These are phyloP conservation scores for Ecdyonurus torrentis DNA, from an alignment of 2,888 invertebrate species.

Conservation along the genomic window DNA sequence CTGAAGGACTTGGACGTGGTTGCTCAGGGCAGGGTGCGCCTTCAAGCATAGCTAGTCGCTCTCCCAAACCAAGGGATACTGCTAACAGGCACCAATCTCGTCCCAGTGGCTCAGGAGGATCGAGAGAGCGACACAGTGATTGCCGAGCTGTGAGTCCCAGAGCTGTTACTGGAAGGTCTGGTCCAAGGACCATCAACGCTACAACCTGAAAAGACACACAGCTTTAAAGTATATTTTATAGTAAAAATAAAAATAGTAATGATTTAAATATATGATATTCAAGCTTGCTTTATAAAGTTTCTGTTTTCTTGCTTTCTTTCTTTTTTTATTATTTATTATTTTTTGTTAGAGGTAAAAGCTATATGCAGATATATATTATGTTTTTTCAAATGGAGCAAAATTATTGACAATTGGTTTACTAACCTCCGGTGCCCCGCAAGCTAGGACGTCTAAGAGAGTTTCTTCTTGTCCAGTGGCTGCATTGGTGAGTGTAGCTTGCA, in stretches of 20 bases:
- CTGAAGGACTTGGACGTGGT: slow-evolving; percentile 17
- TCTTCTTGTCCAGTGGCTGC: slow-evolving; percentile 33
- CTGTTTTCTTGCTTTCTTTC: no score
- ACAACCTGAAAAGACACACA: slow-evolving; percentile 14
- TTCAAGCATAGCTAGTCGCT: slow-evolving; percentile 27
- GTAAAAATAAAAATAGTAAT: no score
- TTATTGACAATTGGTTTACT: no score
- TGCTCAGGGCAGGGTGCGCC: slow-evolving; percentile 8
- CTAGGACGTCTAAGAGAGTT: slow-evolving; percentile 36
- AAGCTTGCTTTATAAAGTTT: no score
- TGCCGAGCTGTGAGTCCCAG: slow-evolving; percentile 40
- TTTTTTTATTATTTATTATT: not conserved
- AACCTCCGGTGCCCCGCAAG: slow-evolving; percentile 36
- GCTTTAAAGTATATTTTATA: no score
- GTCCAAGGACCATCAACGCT: slow-evolving; percentile 26
- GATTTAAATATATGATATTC: no score
- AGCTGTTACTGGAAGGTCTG: slow-evolving; percentile 38
- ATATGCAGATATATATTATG: not conserved
- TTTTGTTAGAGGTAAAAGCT: not conserved
- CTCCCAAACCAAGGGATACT: slow-evolving; percentile 44
- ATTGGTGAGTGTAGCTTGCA: slow-evolving; percentile 28
- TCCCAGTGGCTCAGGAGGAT: slow-evolving; percentile 53
- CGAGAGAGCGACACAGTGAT: slow-evolving; percentile 46
- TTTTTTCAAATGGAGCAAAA: no score
- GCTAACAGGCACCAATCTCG: slow-evolving; percentile 65